phyloP scores from a whole-genome alignment of 1,140 invertebrate genomes.

The Aphidius gifuensis region DNA sequence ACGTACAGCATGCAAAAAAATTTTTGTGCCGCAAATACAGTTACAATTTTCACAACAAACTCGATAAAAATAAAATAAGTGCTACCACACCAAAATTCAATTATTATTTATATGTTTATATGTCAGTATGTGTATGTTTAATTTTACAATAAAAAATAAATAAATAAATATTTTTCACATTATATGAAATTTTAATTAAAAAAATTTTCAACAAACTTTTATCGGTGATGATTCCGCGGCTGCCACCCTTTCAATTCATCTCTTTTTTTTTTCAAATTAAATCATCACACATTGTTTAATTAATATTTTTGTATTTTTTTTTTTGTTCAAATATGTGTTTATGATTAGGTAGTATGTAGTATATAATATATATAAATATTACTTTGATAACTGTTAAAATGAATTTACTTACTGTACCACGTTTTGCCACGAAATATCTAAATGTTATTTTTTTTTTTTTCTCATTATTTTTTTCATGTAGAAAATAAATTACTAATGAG shows the following conservation, averaged over 20 bases:
- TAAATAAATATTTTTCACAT: conserved; percentile 10
- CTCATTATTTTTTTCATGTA: no score
- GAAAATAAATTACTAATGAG: no score
- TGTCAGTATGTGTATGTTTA: neutral
- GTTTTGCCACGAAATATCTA: conserved; percentile 12
- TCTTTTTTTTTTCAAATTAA: no score
- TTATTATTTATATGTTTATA: conserved; percentile 5
- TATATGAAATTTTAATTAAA: neutral
- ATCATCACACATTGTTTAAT: no score
- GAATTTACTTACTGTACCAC: conserved; percentile 26
- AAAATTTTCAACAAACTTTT: conserved; percentile 3
- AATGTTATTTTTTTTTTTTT: conserved; percentile 3
- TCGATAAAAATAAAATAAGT: conserved; percentile 29
- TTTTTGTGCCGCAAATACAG: conserved; percentile 21
- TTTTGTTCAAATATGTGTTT: no score
- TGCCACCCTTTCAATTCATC: conserved; percentile 2
- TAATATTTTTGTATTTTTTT: no score
- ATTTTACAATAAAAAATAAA: conserved; percentile 10
- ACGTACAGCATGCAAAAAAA: conserved; percentile 19
- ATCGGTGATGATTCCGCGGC: conserved; percentile 1
- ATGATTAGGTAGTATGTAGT: no score
- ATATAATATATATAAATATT: neutral
- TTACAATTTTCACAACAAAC: conserved; percentile 37
- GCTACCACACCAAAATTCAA: conserved; percentile 37
- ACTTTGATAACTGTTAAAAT: conserved; percentile 23